phyloP scores from a whole-genome alignment of 30 jellyfish, hydroid and myxozoan genomes.

The Hydra vulgaris region DNA sequence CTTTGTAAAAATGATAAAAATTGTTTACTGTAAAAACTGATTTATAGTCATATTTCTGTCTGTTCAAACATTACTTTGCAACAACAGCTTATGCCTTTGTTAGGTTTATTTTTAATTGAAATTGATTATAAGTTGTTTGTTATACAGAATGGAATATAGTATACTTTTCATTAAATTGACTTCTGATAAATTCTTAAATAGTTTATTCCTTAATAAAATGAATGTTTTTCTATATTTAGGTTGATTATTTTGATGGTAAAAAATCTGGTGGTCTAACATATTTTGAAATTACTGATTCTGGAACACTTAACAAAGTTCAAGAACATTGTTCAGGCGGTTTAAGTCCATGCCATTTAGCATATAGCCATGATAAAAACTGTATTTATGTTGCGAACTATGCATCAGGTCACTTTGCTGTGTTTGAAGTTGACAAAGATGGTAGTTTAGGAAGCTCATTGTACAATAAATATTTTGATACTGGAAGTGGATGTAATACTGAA shows the following conservation, averaged over 20 bases:
- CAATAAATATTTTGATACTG: constrained; percentile 21
- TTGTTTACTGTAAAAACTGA: too few species aligned
- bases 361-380: constrained; percentile 1
- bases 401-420: constrained; percentile 33
- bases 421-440: constrained; percentile 17
- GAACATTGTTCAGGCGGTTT: constrained; percentile 28
- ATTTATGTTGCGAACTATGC: constrained; percentile 19
- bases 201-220: neutral
- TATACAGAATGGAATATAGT: too few species aligned
- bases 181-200: too few species aligned
- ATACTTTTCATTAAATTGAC: too few species aligned
- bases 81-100: too few species aligned
- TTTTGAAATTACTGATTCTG: neutral
- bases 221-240: constrained; percentile 5
- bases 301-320: constrained; percentile 3
- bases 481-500: constrained; percentile 21
- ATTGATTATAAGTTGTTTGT: too few species aligned
- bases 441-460: constrained; percentile 15
- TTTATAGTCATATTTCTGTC: too few species aligned
- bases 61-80: too few species aligned
- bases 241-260: constrained; percentile 16
- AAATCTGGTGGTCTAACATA: constrained; percentile 26
- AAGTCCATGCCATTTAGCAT: constrained; percentile 21
- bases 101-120: too few species aligned
- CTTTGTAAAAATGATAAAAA: too few species aligned